A percentile compares a stretch with the other conserved stretches of the same genome.
phyloP scores from a whole-genome alignment of 2,113 vertebrate species.

The Solea solea region DNA sequence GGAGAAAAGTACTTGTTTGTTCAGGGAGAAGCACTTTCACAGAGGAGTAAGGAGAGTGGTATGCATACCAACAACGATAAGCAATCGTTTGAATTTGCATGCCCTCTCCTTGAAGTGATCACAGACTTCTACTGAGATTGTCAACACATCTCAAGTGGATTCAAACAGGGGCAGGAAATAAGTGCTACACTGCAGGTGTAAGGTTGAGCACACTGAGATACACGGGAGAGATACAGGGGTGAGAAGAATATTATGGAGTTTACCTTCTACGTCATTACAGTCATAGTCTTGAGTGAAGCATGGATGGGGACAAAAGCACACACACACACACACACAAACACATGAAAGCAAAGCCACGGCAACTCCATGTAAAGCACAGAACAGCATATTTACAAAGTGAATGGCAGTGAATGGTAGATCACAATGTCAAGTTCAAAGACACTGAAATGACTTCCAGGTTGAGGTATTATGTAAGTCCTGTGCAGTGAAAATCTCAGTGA shows the following conservation, averaged over 20 bases:
- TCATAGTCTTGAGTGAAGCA: constrained; percentile 82
- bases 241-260: constrained; percentile 70
- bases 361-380: constrained; percentile 50
- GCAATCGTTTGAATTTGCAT: constrained; percentile 73
- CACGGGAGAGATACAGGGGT: constrained; percentile 50
- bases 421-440: constrained; percentile 40
- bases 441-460: constrained; percentile 44
- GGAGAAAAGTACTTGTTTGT: constrained; percentile 39
- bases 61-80: constrained; percentile 59
- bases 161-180: constrained; percentile 60
- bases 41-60: constrained; percentile 45
- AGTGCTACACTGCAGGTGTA: constrained; percentile 45
- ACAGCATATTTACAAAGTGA: constrained; percentile 54
- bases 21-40: constrained; percentile 39
- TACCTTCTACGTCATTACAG: constrained; percentile 83
- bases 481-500: constrained; percentile 25
- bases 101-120: constrained; percentile 61
- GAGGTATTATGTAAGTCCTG: constrained; percentile 34
- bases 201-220: constrained; percentile 47
- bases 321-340: constrained; percentile 67
- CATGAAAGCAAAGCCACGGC: constrained; percentile 62
- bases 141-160: constrained; percentile 48
- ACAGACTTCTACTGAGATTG: constrained; percentile 50
- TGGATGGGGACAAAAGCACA: constrained; percentile 79
- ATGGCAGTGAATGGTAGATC: constrained; percentile 39